Conservation (phyloP, 1,140 invertebrate species). For the Armadillidium nasatum region DNA sequence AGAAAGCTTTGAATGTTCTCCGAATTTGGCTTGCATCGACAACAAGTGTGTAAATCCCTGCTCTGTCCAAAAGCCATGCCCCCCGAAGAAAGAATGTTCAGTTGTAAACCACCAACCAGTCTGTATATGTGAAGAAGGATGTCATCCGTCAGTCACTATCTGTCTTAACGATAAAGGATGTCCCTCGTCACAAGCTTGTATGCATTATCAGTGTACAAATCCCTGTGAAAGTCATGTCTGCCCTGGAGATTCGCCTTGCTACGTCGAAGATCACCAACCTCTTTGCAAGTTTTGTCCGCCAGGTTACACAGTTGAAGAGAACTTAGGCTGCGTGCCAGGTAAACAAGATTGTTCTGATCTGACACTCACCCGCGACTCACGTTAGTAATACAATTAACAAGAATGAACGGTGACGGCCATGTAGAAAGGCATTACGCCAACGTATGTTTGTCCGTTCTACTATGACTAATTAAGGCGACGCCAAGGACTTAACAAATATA, state of each 20-base stretch:
- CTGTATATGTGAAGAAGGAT: slow-evolving; percentile 80
- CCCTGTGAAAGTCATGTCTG: slow-evolving; percentile 75
- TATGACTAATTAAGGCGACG: background rate
- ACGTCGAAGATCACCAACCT: slow-evolving; percentile 84
- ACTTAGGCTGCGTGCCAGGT: slow-evolving; percentile 92
- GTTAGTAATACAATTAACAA: slow-evolving; percentile 38
- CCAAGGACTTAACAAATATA: background rate
- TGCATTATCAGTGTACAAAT: slow-evolving; percentile 82
- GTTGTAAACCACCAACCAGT: slow-evolving; percentile 76
- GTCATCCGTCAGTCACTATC: slow-evolving; percentile 76
- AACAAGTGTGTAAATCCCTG: slow-evolving; percentile 81
- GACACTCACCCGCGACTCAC: slow-evolving; percentile 20
- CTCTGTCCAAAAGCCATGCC: slow-evolving; percentile 58
- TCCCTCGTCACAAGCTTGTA: slow-evolving; percentile 73
- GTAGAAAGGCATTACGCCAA: background rate
- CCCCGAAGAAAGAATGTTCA: slow-evolving; percentile 73
- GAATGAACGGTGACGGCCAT: slow-evolving; percentile 39
- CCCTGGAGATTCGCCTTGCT: slow-evolving; percentile 74
- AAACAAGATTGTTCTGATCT: slow-evolving; percentile 52
- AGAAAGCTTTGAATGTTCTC: slow-evolving; percentile 74
- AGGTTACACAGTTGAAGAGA: slow-evolving; percentile 79
- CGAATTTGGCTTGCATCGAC: slow-evolving; percentile 74
- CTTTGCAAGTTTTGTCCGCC: slow-evolving; percentile 89
- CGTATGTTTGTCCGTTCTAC: slow-evolving; percentile 2
- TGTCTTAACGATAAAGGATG: slow-evolving; percentile 83